Percentiles rank a stretch among this genome's conserved stretches.
These are phyloP conservation scores for Ecdyonurus torrentis DNA, from an alignment of 2,888 invertebrate species.

Conservation along the genomic window DNA sequence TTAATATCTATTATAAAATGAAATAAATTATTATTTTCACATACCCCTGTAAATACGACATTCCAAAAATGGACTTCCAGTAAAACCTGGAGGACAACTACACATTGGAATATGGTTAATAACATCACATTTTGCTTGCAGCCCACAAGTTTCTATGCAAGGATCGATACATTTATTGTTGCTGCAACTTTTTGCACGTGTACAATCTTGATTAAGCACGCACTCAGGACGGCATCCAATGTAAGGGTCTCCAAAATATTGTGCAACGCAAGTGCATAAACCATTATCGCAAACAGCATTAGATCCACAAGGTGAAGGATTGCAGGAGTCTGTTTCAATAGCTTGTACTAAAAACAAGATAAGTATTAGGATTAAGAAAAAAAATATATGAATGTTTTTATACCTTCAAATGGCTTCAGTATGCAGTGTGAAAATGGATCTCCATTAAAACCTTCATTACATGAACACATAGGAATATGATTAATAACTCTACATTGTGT, in stretches of 20 bases:
- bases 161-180: slow-evolving; percentile 9
- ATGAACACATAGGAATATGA: slow-evolving; percentile 57
- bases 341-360: neutral
- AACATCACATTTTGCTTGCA: slow-evolving; percentile 8
- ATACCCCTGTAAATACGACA: slow-evolving; percentile 30
- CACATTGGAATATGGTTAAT: slow-evolving; percentile 10
- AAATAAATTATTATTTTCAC: too few species aligned
- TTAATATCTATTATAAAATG: too few species aligned
- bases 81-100: slow-evolving; percentile 6
- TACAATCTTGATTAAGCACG: slow-evolving; percentile 47
- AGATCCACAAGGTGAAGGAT: slow-evolving; percentile 21
- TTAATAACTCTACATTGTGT: slow-evolving; percentile 56
- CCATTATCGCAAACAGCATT: slow-evolving; percentile 41
- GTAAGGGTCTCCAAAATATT: slow-evolving; percentile 55
- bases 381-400: neutral
- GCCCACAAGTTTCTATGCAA: slow-evolving; percentile 8
- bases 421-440: slow-evolving; percentile 19
- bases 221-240: slow-evolving; percentile 54
- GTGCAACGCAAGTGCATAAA: slow-evolving; percentile 48
- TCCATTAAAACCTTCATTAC: slow-evolving; percentile 29
- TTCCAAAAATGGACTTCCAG: slow-evolving; percentile 45
- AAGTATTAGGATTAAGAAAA: neutral
- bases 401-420: slow-evolving; percentile 6
- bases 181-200: slow-evolving; percentile 15
- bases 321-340: slow-evolving; percentile 28